Evolutionary conservation across 2,113 vertebrate genomes (phyloP).

Genomic region (Seriola aureovittata): DNA sequence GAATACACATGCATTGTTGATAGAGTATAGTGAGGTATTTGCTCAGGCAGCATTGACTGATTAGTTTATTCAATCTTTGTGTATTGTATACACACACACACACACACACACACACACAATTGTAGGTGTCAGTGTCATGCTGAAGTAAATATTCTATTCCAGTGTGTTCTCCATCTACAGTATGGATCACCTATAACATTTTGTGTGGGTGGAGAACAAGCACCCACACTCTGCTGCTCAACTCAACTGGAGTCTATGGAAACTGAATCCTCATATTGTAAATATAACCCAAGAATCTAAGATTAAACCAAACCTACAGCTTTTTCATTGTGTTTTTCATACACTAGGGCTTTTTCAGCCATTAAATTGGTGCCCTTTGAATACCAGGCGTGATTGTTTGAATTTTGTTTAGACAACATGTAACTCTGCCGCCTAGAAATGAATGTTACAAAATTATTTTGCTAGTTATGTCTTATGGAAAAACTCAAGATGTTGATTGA

Average conservation of each 20-base stretch:
- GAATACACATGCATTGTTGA: slow-evolving; percentile 22
- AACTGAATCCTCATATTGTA: slow-evolving; percentile 21
- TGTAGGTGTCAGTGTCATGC: slow-evolving; percentile 12
- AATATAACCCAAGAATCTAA: slow-evolving; percentile 18
- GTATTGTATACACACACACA: neutral
- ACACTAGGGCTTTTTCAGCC: neutral
- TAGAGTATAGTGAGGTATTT: slow-evolving; percentile 2
- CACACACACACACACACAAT: slow-evolving; percentile 4
- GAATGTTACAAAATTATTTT: neutral
- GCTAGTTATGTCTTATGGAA: neutral
- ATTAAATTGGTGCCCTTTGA: neutral
- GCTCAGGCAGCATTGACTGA: slow-evolving; percentile 2
- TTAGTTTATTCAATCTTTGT: neutral
- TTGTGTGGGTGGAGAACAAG: slow-evolving; percentile 58
- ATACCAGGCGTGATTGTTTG: neutral
- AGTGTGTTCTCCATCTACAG: slow-evolving; percentile 25
- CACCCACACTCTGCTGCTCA: slow-evolving; percentile 24
- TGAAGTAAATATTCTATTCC: slow-evolving; percentile 33
- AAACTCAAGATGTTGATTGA: neutral
- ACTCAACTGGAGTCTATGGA: slow-evolving; percentile 39
- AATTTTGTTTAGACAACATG: neutral
- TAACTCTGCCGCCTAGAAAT: neutral
- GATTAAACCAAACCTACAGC: neutral
- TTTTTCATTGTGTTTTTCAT: neutral
- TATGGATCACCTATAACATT: slow-evolving; percentile 60